Evolutionary conservation across 1,140 invertebrate species (phyloP), one percentile per base, ranked within the genome.

Genomic region (Neodiprion lecontei): DNA sequence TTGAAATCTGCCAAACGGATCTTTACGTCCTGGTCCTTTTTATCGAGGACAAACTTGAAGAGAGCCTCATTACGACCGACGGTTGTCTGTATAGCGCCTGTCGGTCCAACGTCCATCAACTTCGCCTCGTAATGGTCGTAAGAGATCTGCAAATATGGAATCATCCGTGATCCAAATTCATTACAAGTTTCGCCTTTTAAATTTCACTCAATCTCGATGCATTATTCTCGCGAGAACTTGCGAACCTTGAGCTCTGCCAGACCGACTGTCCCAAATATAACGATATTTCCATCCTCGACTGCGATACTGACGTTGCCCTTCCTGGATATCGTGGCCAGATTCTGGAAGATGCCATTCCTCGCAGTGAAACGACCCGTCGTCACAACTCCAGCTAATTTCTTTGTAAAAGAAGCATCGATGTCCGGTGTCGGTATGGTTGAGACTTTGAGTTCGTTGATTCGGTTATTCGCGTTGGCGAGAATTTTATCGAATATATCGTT

Each of bases 61-160:
- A 74, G 72, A 69, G 79, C 78, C 7, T 74, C 76, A 69, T 81
- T 81, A 66, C 79, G 75, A 21, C 78, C 79, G 61, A 81, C 77
- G 12, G 76, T 81, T 17, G 76, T 77, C 70, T 79, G 75, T 9
- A 81, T 76, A 14, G 75, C 71, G 1, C 79, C 79, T 0, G 77
- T 79, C 1, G 79, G 78, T 28, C 78, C 78, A 48, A 81, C 74
- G 40, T 78, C 78, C 79, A 81, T 79, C 49, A 81, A 78, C 72
- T 79, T 81, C 7, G 78, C 72, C 69, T 74, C 53, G 67, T 81
- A 81, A 70, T 81, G 76, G 14, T 81, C 78, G 65, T 78, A 81
- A 48, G 78, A 78, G 21, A 81, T 76, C 79, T 81, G 61, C 8
- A 76, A 76, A 69, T n/a, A 49, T 3, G 47, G 50, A 72, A 69